Evolutionary conservation across 2,113 vertebrate genomes (phyloP).

Genomic region (Thalassarche chlororhynchos): DNA sequence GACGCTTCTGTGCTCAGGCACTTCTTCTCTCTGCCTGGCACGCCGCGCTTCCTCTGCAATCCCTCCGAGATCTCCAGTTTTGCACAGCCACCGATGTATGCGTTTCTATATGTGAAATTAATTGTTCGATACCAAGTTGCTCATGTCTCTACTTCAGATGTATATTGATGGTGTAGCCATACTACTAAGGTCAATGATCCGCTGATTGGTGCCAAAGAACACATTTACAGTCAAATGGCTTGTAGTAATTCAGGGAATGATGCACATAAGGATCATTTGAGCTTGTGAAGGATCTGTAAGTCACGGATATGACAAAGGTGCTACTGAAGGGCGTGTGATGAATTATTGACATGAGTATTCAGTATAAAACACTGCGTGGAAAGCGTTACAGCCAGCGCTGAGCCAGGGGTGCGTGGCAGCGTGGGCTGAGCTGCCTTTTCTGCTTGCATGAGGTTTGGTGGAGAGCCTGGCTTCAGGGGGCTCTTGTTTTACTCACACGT

Average conservation of each 20-base stretch:
- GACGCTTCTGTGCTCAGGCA: accelerated
- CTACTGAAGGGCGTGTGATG: neutral
- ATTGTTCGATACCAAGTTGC: neutral
- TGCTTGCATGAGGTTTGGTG: neutral
- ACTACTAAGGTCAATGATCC: neutral
- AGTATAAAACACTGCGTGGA: neutral
- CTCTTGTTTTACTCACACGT: neutral
- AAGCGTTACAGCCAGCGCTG: neutral
- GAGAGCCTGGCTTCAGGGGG: neutral
- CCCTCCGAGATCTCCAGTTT: neutral
- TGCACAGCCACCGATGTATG: neutral
- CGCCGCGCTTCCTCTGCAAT: neutral
- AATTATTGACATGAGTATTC: neutral
- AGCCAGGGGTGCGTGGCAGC: neutral
- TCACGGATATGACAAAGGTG: neutral
- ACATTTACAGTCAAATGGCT: conserved; percentile 53
- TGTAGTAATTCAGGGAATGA: conserved; percentile 28
- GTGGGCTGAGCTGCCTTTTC: neutral
- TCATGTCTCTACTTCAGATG: neutral
- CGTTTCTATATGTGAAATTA: neutral
- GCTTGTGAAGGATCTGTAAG: conserved; percentile 5
- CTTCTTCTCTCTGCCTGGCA: neutral
- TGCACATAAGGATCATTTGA: neutral
- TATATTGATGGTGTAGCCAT: neutral
- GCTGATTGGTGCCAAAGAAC: conserved; percentile 36